Evolutionary conservation across 2,888 invertebrate genomes (phyloP).

Genomic region (Pollenia angustigena): DNA sequence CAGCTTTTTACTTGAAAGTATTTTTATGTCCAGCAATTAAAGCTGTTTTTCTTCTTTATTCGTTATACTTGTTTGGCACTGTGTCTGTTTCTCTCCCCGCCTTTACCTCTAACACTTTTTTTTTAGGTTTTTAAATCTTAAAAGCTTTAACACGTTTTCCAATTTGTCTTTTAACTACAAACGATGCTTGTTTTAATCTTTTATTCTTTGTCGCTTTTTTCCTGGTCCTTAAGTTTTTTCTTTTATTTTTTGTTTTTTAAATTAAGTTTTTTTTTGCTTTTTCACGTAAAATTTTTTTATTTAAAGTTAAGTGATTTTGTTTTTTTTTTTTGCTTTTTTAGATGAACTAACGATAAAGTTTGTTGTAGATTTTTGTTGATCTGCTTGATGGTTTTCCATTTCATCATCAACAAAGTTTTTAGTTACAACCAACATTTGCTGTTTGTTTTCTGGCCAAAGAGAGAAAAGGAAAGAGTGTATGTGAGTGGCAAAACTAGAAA

Average conservation of each 20-base stretch:
- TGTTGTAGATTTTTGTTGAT: conserved; percentile 46
- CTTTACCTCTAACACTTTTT: not conserved
- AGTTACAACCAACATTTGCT: conserved; percentile 41
- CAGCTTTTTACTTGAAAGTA: conserved; percentile 27
- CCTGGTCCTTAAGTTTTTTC: not conserved
- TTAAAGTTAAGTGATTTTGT: conserved; percentile 3
- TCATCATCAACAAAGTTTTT: conserved; percentile 52
- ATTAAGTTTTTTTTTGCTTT: conserved; percentile 29
- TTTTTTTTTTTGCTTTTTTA: not conserved
- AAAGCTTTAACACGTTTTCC: conserved; percentile 55
- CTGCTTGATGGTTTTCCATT: conserved; percentile 58
- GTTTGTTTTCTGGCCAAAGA: conserved; percentile 30
- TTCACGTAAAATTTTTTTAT: conserved; percentile 23
- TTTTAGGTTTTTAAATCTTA: conserved; percentile 21
- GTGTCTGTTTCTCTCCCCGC: not conserved
- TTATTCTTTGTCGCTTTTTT: conserved; percentile 13
- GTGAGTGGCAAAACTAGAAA: conserved; percentile 12
- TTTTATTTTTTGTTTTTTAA: not conserved
- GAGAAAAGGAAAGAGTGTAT: too few species aligned
- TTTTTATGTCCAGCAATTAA: conserved; percentile 65
- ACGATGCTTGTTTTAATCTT: conserved; percentile 33
- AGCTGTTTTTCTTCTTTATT: conserved; percentile 19
- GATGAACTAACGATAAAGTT: conserved; percentile 57
- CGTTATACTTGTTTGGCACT: not conserved
- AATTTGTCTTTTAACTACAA: conserved; percentile 55